Base-by-base conservation (phyloP, 2,888 invertebrate genomes). In the Sarcophaga carnaria region DNA sequence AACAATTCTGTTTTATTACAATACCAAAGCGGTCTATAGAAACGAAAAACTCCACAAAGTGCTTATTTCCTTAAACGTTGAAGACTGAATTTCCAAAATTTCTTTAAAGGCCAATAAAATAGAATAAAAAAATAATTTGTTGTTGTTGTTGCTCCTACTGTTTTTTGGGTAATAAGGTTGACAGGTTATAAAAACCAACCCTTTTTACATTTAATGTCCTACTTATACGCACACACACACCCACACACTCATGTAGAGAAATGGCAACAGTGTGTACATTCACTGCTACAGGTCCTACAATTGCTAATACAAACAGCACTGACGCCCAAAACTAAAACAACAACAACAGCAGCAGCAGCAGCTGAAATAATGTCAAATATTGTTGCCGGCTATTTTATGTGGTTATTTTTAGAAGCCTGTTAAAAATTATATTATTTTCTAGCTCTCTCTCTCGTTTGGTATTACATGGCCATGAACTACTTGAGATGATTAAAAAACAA, bases 391-490 rank as follows among this genome's bases (percentile, higher is more conserved):
- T 54, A 22, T 64, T 72, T 72, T 45, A 14, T 5, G 64, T 72
- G 71, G 63, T 47, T 80, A 80, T 80, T 80, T 80, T 80, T 54
- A 63, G 63, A 54, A 69, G 25, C 47, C 20, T 62, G 11, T 54
- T 54, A 22, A 64, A 37, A 64, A 12, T 37, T 49, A 20, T 72
- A 71, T 72, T 80, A 64, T 37, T 20, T 54, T 54, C 14, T 17
- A 14, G 11, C 49, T 4, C 11, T 49, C 14, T 49, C 14, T 49
- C 49, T 4, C 11, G 14, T 54, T 54, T 54, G 12, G 5, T 54
- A 17, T 54, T 4, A 54, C 4, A 14, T 17, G 62, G 20, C 78
- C 78, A 70, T 70, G 70, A 78, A 78, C 49, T 70, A 20, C 45
- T 37, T 67, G 66, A 27, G 63, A 22, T 69, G 69, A n/a, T 69